phyloP scores from a whole-genome alignment of 2,888 invertebrate species.

The Eulithis prunata region DNA sequence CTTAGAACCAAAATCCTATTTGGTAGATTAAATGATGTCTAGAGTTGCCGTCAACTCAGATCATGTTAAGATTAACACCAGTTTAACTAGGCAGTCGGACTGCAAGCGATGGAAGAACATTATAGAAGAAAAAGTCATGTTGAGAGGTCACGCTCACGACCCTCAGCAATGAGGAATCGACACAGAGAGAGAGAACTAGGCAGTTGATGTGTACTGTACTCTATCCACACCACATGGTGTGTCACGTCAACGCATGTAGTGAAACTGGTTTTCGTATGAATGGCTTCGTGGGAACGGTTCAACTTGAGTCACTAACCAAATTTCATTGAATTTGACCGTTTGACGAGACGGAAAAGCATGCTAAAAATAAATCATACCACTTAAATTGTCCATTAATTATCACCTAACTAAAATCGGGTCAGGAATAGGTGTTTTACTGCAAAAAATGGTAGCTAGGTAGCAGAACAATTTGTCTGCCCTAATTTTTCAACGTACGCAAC shows the following conservation, averaged over 20 bases:
- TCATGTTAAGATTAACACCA: slow-evolving; percentile 32
- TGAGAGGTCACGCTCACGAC: too few relatives aligned
- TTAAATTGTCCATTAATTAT: background rate
- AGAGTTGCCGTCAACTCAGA: slow-evolving; percentile 21
- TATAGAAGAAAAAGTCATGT: too few relatives aligned
- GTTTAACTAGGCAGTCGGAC: slow-evolving; percentile 19
- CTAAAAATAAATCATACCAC: too few relatives aligned
- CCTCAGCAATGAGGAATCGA: too few relatives aligned
- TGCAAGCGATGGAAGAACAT: too few relatives aligned
- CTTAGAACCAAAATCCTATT: too few relatives aligned
- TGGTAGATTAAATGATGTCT: slow-evolving; percentile 4
- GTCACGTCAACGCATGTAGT: slow-evolving; percentile 37
- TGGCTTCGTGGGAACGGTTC: slow-evolving; percentile 34
- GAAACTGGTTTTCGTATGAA: slow-evolving; percentile 38
- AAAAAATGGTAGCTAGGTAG: slow-evolving; percentile 6
- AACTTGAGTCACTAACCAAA: slow-evolving; percentile 20
- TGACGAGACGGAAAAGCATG: background rate
- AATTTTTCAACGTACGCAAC: slow-evolving; percentile 21
- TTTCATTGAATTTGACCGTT: slow-evolving; percentile 26
- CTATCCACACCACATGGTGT: slow-evolving; percentile 33
- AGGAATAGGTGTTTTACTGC: background rate
- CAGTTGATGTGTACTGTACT: background rate
- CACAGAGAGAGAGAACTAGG: too few relatives aligned
- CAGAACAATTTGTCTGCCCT: slow-evolving; percentile 17
- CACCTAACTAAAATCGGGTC: background rate